phyloP scores from a whole-genome alignment of 2,888 invertebrate species.

The Dione juno region DNA sequence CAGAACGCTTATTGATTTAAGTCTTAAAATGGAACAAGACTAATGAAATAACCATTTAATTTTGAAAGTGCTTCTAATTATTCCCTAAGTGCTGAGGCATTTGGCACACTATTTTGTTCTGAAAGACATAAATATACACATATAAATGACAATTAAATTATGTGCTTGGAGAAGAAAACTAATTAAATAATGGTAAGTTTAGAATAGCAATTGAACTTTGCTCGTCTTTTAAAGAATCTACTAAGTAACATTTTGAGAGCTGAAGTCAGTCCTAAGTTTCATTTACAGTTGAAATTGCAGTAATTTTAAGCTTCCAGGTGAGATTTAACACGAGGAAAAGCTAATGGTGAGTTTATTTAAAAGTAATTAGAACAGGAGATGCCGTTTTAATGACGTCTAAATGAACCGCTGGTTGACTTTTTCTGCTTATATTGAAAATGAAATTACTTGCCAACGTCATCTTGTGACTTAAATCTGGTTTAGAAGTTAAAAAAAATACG shows the following conservation, averaged over 20 bases:
- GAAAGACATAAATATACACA: neutral
- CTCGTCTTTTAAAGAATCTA: constrained; percentile 27
- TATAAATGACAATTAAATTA: neutral
- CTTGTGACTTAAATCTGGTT: neutral
- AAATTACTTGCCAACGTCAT: neutral
- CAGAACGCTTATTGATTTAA: neutral
- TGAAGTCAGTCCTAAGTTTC: constrained; percentile 41
- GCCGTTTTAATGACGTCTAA: constrained; percentile 18
- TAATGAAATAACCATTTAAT: neutral
- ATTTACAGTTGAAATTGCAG: constrained; percentile 41
- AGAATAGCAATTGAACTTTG: constrained; percentile 28
- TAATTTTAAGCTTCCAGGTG: constrained; percentile 31
- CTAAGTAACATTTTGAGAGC: constrained; percentile 30
- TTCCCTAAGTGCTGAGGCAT: neutral
- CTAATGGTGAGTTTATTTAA: constrained; percentile 23
- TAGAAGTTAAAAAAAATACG: too few relatives aligned
- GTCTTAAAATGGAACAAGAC: constrained; percentile 4
- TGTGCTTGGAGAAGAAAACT: neutral
- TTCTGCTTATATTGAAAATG: neutral
- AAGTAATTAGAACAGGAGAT: constrained; percentile 27
- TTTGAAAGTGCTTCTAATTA: constrained; percentile 12
- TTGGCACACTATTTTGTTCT: neutral
- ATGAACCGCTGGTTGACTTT: constrained; percentile 12
- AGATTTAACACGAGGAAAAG: constrained; percentile 33
- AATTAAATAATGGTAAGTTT: constrained; percentile 9